Conservation (phyloP, 2,113 vertebrate genomes). For the Archocentrus centrarchus region DNA sequence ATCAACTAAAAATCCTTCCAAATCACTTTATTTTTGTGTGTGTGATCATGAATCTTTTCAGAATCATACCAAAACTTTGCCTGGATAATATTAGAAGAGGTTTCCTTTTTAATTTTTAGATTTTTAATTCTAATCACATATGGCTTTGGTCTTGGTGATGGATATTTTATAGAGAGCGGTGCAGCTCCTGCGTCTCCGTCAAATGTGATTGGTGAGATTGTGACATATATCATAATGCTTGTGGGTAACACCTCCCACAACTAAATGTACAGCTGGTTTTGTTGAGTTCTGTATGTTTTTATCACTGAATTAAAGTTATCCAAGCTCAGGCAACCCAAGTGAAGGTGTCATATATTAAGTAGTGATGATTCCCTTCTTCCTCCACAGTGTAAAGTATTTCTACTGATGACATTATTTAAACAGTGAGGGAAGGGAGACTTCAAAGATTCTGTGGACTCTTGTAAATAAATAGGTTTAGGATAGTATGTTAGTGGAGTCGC, state of each 20-base stretch:
- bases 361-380: no score
- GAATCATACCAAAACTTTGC: background rate
- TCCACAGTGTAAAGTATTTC: background rate
- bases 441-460: background rate
- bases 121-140: background rate
- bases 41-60: background rate
- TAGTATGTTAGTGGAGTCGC: background rate
- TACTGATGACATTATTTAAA: background rate
- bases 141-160: background rate
- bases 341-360: background rate
- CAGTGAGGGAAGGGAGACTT: background rate
- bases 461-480: background rate
- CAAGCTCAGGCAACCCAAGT: background rate
- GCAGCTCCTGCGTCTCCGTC: background rate
- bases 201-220: background rate
- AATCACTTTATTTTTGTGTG: background rate
- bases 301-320: background rate
- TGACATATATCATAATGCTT: background rate
- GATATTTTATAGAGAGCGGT: no score
- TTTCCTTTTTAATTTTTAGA: background rate
- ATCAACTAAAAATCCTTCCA: background rate
- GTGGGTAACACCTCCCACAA: background rate
- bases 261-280: background rate
- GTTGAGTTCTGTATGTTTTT: no score
- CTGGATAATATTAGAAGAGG: background rate